Base-by-base conservation (phyloP, 2,888 invertebrate genomes). In the Thumatha senex region DNA sequence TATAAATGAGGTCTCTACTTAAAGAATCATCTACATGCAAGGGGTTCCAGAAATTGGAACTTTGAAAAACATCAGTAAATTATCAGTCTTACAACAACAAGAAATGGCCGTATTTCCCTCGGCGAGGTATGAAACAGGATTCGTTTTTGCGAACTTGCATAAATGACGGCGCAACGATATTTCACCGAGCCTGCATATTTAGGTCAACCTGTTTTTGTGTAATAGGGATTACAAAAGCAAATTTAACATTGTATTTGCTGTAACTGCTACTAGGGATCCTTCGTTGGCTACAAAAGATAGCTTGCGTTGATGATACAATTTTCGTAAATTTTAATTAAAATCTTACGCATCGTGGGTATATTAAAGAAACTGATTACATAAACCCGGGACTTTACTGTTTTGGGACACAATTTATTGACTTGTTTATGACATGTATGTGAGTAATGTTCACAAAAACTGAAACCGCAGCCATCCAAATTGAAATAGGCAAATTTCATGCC, bases 201-300 rank as follows among this genome's bases (percentile, higher is more conserved):
- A 85, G 90, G 90, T 89, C 89, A 89, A 88, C 85, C 84, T 89
- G 89, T 86, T 89, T 89, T 90, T 90, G 85, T 84, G 82, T 88
- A 88, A 88, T 85, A 76, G 80, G 82, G 80, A 87, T 88, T 84
- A 86, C 84, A 86, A 82, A 86, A 88, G 88, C 83, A 86, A 86
- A 88, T 87, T 87, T 82, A 81, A 84, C 84, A 81, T 87, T 86
- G 82, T 87, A 87, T 86, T 84, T 84, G 85, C 68, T 85, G 79
- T 83, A 84, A 87, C 82, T 83, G 82, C 75, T 84, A 80, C 78
- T 79, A 79, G 74, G 75, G 77, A 83, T 81, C 81, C 83, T 82
- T 82, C 80, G 79, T 81, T 76, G 76, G 76, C 79, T 78, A 79
- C 82, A 84, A 86, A 87, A 86, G 84, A 86, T 84, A 79, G 80